Base-by-base conservation (phyloP, 2,113 vertebrate genomes). In the Sapayoa aenigma region DNA sequence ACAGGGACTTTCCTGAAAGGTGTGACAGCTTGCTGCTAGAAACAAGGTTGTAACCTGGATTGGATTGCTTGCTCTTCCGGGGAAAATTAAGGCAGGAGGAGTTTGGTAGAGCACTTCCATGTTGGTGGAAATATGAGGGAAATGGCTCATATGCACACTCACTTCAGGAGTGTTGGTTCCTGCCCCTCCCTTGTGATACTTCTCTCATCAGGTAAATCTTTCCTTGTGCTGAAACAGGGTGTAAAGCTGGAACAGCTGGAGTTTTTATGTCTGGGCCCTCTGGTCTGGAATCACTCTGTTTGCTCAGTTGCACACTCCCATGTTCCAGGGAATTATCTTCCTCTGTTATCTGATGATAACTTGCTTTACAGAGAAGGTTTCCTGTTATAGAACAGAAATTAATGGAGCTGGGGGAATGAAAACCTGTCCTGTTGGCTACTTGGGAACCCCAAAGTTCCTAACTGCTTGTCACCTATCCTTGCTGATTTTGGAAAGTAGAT, bases 81-180 rank as follows among this genome's bases (percentile, higher is more conserved):
- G 35, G 25, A 19, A n/a, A 82, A 58, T 12, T 7, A 41, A 74
- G 55, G 5, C 5, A 25, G 46, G 31, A 41, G 9, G 30, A 47
- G 3, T 60, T 47, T 58, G 50, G 14, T 30, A 47, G 37, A 25
- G 11, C 10, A 37, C 37, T 73, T 71, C 46, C 28, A 6, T 2
- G 19, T 50, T 67, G 20, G 18, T 87, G 60, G 28, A 59, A 72
- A 31, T 7, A 1, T 31, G 18, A 62, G 50, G 50, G 41, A 28
- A 65, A 28, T 1, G 3, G 39, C 60, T 23, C 8, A 1, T 0
- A 0, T 12, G 52, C 24, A 52, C 11, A 4, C 4, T 83, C 21
- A 7, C 31, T 62, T 71, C 6, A 17, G 19, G 18, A 44, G 17
- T 9, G 14, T 24, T 86, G 44, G 35, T 63, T 13, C 33, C 24